Conservation (phyloP, 2,113 vertebrate species). For the Glaucomys volans region DNA sequence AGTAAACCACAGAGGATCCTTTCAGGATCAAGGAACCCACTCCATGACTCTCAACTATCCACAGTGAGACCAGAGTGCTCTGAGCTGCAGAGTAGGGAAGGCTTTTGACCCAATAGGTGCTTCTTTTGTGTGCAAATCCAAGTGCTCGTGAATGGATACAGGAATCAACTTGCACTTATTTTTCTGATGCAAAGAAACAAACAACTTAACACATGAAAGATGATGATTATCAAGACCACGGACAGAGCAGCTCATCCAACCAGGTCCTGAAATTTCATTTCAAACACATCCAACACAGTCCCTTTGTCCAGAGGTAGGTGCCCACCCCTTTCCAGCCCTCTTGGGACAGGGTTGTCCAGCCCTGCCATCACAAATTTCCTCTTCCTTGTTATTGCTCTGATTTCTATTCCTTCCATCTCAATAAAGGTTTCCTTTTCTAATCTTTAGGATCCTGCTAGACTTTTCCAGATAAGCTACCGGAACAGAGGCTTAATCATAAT, state of each 20-base stretch:
- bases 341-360: not conserved
- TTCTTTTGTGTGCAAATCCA: not conserved
- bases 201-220: not conserved
- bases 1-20: not conserved
- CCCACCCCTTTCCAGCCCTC: no score
- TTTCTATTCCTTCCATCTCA: not conserved
- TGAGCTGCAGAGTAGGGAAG: not conserved
- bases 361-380: no score
- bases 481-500: not conserved
- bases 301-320: not conserved
- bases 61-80: not conserved
- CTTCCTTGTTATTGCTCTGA: not conserved
- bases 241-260: not conserved
- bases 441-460: not conserved
- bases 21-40: not conserved
- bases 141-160: not conserved
- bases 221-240: not conserved
- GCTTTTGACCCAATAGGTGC: not conserved
- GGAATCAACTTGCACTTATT: not conserved
- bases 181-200: not conserved
- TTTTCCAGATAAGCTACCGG: not conserved
- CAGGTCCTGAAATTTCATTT: not conserved
- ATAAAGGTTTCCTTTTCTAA: not conserved
- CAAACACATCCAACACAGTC: not conserved
- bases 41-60: not conserved